Conservation (phyloP, 2,113 vertebrate genomes). For the Caloenas nicobarica region DNA sequence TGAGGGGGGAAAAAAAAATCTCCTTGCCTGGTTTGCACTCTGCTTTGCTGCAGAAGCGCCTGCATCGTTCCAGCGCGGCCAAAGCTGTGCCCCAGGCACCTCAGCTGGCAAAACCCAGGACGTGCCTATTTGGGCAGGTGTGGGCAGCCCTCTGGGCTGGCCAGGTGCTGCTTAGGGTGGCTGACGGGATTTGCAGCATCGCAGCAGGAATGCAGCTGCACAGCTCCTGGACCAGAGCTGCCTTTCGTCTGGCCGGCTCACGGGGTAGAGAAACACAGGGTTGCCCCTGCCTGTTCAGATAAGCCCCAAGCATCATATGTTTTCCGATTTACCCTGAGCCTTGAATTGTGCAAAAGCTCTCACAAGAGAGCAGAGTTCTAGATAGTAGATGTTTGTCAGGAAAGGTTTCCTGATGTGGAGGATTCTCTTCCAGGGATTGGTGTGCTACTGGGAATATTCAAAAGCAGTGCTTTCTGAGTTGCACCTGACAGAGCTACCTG, state of each 20-base stretch:
- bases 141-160: neutral
- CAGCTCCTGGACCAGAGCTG: neutral
- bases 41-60: neutral
- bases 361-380: neutral
- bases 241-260: neutral
- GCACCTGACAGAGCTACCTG: neutral
- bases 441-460: neutral
- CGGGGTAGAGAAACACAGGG: rapidly evolving
- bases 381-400: neutral
- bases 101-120: neutral
- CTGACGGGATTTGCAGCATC: rapidly evolving
- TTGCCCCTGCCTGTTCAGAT: neutral
- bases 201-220: neutral
- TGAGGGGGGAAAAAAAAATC: neutral
- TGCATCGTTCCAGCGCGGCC: rapidly evolving
- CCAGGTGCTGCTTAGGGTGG: rapidly evolving
- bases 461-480: neutral
- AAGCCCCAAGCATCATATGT: rapidly evolving
- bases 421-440: neutral
- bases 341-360: neutral
- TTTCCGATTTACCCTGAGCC: neutral
- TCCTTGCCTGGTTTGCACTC: neutral
- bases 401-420: neutral
- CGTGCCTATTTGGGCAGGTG: rapidly evolving
- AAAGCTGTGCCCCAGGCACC: neutral